These are phyloP conservation scores for Drosophila maculinotata DNA, from an alignment of 2,888 invertebrate species.

Conservation along the genomic window DNA sequence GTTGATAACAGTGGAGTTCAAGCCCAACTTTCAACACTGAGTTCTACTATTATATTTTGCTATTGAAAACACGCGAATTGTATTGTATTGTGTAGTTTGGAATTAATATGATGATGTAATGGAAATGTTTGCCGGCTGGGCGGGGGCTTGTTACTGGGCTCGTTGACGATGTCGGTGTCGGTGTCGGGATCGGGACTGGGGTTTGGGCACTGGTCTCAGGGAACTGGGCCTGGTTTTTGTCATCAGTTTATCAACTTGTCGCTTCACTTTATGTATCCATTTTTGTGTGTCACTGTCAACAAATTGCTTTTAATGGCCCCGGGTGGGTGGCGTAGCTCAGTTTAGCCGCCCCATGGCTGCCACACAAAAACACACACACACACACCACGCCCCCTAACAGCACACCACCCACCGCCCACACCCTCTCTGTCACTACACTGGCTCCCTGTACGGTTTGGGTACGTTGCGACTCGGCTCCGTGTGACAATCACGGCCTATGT, in stretches of 20 bases:
- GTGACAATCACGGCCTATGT: conserved; percentile 60
- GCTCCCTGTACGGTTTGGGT: conserved; percentile 12
- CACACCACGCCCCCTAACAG: background rate
- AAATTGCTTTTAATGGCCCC: conserved; percentile 76
- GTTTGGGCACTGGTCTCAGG: background rate
- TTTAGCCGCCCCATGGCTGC: conserved; percentile 23
- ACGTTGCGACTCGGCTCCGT: conserved; percentile 36
- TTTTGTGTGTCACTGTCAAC: conserved; percentile 81
- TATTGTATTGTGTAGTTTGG: background rate
- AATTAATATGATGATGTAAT: conserved; percentile 49
- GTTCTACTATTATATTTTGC: background rate
- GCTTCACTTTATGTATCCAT: conserved; percentile 70
- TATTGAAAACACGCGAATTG: background rate
- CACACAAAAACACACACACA: conserved; percentile 10
- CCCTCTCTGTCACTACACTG: too few relatives aligned
- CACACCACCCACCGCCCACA: background rate
- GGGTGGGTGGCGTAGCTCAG: conserved; percentile 54
- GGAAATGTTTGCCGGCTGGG: background rate
- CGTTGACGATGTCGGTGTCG: too few relatives aligned
- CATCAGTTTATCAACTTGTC: conserved; percentile 57
- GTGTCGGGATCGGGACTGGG: background rate
- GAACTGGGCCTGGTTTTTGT: conserved; percentile 38
- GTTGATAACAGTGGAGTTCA: background rate
- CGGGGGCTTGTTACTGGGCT: background rate
- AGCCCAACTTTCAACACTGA: background rate